phyloP scores from a whole-genome alignment of 2,113 vertebrate genomes.

The Rhegmatorhina hoffmannsi region DNA sequence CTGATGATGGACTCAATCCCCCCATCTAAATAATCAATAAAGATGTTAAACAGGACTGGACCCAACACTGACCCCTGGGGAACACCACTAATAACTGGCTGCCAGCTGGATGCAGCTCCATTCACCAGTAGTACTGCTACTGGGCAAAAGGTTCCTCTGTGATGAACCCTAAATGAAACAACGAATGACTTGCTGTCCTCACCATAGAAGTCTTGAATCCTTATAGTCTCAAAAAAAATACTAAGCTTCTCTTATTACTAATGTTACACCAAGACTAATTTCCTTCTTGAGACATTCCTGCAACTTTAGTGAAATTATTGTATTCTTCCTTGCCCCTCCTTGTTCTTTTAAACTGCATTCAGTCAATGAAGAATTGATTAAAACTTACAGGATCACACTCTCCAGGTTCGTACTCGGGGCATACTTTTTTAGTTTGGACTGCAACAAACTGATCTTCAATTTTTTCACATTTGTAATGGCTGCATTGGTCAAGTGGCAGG shows the following conservation, averaged over 20 bases:
- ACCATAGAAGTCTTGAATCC: background rate
- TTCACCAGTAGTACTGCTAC: background rate
- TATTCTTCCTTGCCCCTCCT: background rate
- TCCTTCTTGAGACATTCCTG: background rate
- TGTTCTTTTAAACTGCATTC: background rate
- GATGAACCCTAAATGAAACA: background rate
- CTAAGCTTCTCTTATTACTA: background rate
- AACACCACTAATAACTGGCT: too few relatives aligned
- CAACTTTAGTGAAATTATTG: background rate
- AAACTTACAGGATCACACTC: conserved; percentile 82
- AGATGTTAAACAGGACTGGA: too few relatives aligned
- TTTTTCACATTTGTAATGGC: conserved; percentile 77
- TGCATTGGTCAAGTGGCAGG: conserved; percentile 78
- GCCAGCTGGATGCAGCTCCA: too few relatives aligned
- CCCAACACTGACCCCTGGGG: too few relatives aligned
- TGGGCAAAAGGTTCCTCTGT: background rate
- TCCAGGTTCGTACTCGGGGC: conserved; percentile 64
- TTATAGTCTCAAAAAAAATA: background rate
- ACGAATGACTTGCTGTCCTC: background rate
- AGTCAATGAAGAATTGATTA: background rate
- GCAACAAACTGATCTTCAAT: conserved; percentile 49
- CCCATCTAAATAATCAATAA: too few relatives aligned
- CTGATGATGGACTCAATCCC: too few relatives aligned
- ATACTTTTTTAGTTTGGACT: conserved; percentile 59
- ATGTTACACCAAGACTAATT: background rate